Evolutionary conservation across 2,797 vertebrate species (phyloP), one percentile per base, ranked within the genome.

Genomic region (Anas capensis): DNA sequence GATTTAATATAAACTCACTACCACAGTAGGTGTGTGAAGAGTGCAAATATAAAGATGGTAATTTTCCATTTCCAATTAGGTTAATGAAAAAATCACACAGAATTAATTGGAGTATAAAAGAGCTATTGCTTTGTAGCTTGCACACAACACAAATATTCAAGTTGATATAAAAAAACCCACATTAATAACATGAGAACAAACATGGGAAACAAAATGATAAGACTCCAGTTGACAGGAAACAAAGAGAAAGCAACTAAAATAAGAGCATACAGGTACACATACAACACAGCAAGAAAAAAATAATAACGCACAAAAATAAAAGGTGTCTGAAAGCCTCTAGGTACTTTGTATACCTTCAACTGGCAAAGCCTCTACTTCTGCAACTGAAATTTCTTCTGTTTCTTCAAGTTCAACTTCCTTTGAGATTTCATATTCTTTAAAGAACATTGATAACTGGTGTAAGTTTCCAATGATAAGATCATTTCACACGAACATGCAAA

Each of bases 401-500:
- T 97, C 95, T 97, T 97, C 97, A 24, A 90, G 91, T 48, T 97
- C 95, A 95, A 95, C 49, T 82, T 97, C 95, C 79, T 97, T 95
- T 96, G 95, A 9, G 58, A 97, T 96, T 97, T 97, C 96, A 38
- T 79, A 94, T 90, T 98, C 98, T 98, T 98, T 97, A 97, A 98
- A 97, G 97, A 98, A 97, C 96, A 96, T 97, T 96, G 90, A 98
- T 72, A 98, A 95, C 46, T 34, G 15, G 79, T 72, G 23, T 96
- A 90, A 97, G 92, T 95, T 94, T 86, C 61, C 88, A 88, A 58
- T 44, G 3, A 29, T 57, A 91, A 92, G 87, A 93, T 58, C 21
- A 2, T 65, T 95, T 92, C 54, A 96, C 53, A 34, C 33, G 49
- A 95, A 96, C 77, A 90, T 3, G 73, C 29, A 80, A 34, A 49